Base-by-base conservation (phyloP, 2,888 invertebrate genomes). In the Himalopsyche kuldschensis region DNA sequence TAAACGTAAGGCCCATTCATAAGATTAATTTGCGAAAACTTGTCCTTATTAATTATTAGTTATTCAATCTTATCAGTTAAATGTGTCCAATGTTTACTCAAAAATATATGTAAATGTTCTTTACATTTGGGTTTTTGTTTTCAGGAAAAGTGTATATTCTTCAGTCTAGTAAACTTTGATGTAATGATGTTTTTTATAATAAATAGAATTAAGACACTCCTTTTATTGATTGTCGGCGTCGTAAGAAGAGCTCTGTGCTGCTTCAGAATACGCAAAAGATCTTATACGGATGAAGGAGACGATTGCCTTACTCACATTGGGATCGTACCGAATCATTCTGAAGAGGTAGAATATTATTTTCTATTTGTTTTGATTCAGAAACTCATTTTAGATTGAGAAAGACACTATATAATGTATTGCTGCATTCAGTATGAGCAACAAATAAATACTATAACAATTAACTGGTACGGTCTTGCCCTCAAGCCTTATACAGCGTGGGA, bases 191-290 rank as follows among this genome's bases (percentile, higher is more conserved):
- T 78, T 31, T 86, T 86, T 78, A 82, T 86, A 24, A 20, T 88
- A n/a, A 87, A 87, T 84, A 87, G 87, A 80, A 55, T 89, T 24
- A 88, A 88, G 85, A 87, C 87, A 8, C 84, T 88, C 20, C 77
- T 88, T n/a, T 78, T 88, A 27, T 83, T 88, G 75, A 79, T 89
- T n/a, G 82, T 88, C 47, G 88, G 88, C 77, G 85, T 87, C 35
- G 69, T 89, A n/a, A 87, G 87, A 78, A 87, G 88, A 79, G 88
- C 88, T 8, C 83, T 89, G 6, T 88, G 88, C 82, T 89, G 88
- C 82, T 88, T 89, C 81, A 87, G 88, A 79, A 86, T 88, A 35
- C 86, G 88, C 79, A 86, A 87, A 80, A 87, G 87, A 80, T 86
- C 87, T 4, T 88, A 88, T 20, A 80, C 32, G 24, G 80, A 82